phyloP scores from a whole-genome alignment of 64 coral and sea anemone species.

The Pocillopora verrucosa region DNA sequence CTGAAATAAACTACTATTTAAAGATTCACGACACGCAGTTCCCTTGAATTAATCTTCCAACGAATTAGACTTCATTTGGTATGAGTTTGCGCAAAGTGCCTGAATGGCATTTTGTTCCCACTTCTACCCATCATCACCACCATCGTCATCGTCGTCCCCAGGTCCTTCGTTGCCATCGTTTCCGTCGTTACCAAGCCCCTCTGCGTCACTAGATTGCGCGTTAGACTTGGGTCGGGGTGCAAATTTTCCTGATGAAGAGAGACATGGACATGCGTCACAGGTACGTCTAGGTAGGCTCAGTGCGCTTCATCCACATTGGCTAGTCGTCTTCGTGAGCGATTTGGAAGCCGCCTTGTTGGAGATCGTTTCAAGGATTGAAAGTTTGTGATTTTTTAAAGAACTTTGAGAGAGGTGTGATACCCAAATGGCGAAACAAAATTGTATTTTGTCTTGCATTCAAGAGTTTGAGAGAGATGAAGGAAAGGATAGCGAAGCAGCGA shows the following conservation, averaged over 20 bases:
- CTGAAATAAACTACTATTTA: too few species aligned
- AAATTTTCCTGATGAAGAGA: conserved; percentile 41
- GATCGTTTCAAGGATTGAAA: background rate
- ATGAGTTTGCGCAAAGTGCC: background rate
- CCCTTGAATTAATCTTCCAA: too few species aligned
- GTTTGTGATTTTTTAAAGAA: background rate
- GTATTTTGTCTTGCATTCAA: background rate
- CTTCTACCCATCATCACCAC: conserved; percentile 28
- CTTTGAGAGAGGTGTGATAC: too few species aligned
- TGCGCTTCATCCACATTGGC: conserved; percentile 29
- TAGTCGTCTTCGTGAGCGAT: conserved; percentile 10
- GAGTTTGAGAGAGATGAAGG: background rate
- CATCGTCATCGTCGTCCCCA: conserved; percentile 53
- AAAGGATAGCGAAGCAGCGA: background rate
- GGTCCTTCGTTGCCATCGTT: conserved; percentile 31
- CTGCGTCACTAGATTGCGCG: conserved; percentile 46
- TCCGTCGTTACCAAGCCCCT: conserved; percentile 38
- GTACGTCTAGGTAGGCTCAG: background rate
- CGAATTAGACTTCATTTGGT: too few species aligned
- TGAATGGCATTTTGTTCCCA: background rate
- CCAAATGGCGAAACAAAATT: background rate
- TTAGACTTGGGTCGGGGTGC: conserved; percentile 58
- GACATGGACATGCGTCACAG: conserved; percentile 16
- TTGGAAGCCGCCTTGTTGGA: background rate
- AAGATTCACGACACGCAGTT: too few species aligned